Percentiles rank a stretch among this genome's conserved stretches.
phyloP scores from a whole-genome alignment of 2,888 invertebrate species.

The Schizotus pectinicornis region DNA sequence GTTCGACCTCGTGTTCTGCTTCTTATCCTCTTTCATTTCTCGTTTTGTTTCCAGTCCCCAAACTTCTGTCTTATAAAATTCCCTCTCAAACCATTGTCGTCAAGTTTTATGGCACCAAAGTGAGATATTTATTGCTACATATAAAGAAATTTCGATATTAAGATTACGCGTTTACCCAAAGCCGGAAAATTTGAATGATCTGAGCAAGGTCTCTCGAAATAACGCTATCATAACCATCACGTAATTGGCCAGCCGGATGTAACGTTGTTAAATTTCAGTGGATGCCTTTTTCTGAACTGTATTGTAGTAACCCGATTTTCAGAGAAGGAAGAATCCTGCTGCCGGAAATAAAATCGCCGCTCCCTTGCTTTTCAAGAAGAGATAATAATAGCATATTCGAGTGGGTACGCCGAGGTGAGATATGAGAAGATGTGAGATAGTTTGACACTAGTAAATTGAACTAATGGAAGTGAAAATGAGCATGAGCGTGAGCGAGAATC shows the following conservation, averaged over 20 bases:
- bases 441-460: conserved; percentile 22
- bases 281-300: no score
- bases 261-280: no score
- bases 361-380: conserved; percentile 4
- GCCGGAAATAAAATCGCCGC: not conserved
- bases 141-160: conserved; percentile 47
- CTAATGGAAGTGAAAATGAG: conserved; percentile 26
- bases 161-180: conserved; percentile 39
- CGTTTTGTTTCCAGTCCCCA: conserved; percentile 42
- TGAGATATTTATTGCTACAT: conserved; percentile 49
- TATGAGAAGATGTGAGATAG: not conserved
- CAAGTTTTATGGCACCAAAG: conserved; percentile 49
- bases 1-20: conserved; percentile 45
- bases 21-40: conserved; percentile 43
- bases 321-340: not conserved
- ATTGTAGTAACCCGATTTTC: no score
- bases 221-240: no score
- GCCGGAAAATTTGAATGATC: conserved; percentile 25
- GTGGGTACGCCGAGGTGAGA: not conserved
- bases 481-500: conserved; percentile 26
- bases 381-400: not conserved
- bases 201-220: no score
- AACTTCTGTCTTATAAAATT: conserved; percentile 46
- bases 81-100: conserved; percentile 46
- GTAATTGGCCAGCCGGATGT: no score